Evolutionary conservation across 2,888 invertebrate species (phyloP).

Genomic region (Operophtera brumata): DNA sequence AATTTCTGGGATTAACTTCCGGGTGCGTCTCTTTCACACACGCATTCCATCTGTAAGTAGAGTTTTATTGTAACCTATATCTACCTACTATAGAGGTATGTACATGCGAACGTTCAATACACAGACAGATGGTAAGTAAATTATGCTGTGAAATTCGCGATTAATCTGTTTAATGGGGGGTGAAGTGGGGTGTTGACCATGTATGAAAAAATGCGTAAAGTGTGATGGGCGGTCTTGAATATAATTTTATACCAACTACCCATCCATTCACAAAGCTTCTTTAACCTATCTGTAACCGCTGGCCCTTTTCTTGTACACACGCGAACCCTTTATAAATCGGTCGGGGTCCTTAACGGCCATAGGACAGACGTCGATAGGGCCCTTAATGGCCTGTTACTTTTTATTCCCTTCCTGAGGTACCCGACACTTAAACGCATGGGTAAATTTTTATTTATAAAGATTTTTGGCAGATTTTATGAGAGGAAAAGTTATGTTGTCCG

Average conservation of each 20-base stretch:
- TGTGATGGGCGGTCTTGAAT: too few species aligned
- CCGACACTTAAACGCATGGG: constrained; percentile 26
- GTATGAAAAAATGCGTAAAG: too few species aligned
- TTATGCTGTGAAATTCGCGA: too few species aligned
- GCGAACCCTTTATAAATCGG: constrained; percentile 32
- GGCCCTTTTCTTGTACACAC: constrained; percentile 10
- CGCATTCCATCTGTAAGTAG: too few species aligned
- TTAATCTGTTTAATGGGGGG: too few species aligned
- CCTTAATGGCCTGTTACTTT: constrained; percentile 38
- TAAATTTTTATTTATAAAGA: constrained; percentile 25
- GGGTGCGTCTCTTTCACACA: too few species aligned
- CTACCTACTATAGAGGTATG: too few species aligned
- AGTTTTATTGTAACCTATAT: too few species aligned
- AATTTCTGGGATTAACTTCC: too few species aligned
- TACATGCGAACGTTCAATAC: too few species aligned
- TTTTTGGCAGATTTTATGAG: constrained; percentile 14
- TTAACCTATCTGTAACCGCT: constrained; percentile 21
- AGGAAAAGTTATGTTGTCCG: background rate
- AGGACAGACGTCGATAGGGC: constrained; percentile 37
- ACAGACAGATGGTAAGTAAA: too few species aligned
- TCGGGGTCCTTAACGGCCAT: constrained; percentile 23
- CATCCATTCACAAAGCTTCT: constrained; percentile 2
- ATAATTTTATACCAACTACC: constrained; percentile 7
- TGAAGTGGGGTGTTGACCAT: too few species aligned
- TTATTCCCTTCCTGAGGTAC: constrained; percentile 35